Conservation (phyloP, 2,888 invertebrate genomes). For the Asteroscopus sphinx region DNA sequence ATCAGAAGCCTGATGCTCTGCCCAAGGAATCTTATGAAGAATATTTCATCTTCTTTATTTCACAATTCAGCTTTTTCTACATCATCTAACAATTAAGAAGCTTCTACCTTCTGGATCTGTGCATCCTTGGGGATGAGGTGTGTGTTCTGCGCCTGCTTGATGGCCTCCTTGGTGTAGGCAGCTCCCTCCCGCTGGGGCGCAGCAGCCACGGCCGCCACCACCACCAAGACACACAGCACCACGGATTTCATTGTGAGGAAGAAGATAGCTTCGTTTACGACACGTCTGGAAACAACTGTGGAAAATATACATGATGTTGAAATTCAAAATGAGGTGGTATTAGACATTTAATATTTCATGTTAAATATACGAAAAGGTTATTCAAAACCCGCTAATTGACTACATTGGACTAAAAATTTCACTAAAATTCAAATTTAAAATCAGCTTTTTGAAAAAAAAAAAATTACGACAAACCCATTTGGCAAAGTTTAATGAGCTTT, state of each 20-base stretch:
- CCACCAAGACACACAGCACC: constrained; percentile 79
- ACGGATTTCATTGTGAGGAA: constrained; percentile 75
- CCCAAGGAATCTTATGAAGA: too few relatives aligned
- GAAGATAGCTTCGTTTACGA: constrained; percentile 48
- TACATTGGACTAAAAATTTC: too few relatives aligned
- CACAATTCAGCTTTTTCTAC: neutral
- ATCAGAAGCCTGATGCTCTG: too few relatives aligned
- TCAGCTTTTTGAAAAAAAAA: too few relatives aligned
- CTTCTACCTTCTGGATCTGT: constrained; percentile 93
- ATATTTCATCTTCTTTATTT: too few relatives aligned
- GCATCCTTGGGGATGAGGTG: constrained; percentile 96
- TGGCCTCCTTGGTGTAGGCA: constrained; percentile 95
- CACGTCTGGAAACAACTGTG: constrained; percentile 40
- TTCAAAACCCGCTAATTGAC: too few relatives aligned
- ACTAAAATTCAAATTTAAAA: too few relatives aligned
- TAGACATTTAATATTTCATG: neutral
- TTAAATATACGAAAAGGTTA: neutral
- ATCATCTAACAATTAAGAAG: neutral
- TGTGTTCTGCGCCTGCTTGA: constrained; percentile 96
- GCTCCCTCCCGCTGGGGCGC: constrained; percentile 94
- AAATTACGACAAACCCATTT: neutral
- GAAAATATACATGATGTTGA: neutral
- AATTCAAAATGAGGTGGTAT: neutral
- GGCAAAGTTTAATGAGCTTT: neutral
- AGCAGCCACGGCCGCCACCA: constrained; percentile 87